phyloP scores from a whole-genome alignment of 2,113 vertebrate species.

The Clarias batrachus region DNA sequence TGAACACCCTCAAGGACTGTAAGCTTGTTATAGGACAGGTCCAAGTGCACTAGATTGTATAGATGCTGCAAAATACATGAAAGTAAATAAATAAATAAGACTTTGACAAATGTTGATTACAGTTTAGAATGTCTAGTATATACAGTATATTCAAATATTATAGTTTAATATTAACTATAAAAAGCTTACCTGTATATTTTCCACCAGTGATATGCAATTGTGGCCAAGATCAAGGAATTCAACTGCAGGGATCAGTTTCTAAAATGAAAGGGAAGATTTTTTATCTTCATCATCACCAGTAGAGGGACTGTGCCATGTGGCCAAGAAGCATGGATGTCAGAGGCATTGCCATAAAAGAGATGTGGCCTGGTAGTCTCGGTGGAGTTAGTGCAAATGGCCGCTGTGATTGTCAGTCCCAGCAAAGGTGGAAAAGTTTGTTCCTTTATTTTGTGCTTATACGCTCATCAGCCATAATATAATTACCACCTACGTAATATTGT shows the following conservation, averaged over 20 bases:
- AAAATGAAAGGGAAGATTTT: constrained; percentile 30
- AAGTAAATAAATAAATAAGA: neutral
- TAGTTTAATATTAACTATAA: too few relatives aligned
- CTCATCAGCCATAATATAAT: too few relatives aligned
- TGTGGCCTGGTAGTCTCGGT: too few relatives aligned
- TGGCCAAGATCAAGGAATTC: constrained; percentile 95
- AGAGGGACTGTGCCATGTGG: neutral
- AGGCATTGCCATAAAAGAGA: neutral
- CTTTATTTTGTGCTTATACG: too few relatives aligned
- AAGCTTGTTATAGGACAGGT: constrained; percentile 91
- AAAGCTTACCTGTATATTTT: constrained; percentile 86
- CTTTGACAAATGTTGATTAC: neutral
- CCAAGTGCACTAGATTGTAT: constrained; percentile 93
- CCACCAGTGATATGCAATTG: constrained; percentile 84
- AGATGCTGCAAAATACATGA: constrained; percentile 76
- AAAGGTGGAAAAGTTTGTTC: neutral
- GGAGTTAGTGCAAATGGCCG: neutral
- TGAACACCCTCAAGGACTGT: constrained; percentile 83
- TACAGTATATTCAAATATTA: too few relatives aligned
- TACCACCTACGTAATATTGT: too few relatives aligned
- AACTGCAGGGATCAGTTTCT: constrained; percentile 93
- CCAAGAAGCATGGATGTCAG: neutral
- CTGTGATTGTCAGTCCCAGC: neutral
- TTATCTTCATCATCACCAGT: neutral
- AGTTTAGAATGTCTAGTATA: too few relatives aligned